Evolutionary conservation across 2,888 invertebrate species (phyloP).

Genomic region (Andrena haemorrhoa): DNA sequence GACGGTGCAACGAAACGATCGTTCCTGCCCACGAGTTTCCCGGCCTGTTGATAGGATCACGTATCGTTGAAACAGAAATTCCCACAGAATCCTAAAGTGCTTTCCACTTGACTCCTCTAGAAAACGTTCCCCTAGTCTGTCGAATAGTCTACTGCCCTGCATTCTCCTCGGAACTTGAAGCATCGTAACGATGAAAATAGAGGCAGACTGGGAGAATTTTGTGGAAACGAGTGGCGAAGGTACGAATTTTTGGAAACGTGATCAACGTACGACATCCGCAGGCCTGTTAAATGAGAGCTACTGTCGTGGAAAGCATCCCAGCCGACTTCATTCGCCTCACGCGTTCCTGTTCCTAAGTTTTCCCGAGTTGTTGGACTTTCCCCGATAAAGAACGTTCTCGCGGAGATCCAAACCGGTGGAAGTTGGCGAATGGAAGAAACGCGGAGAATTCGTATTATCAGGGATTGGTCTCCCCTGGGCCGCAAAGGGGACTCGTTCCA

Average conservation of each 20-base stretch:
- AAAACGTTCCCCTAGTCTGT: background rate
- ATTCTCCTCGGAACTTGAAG: background rate
- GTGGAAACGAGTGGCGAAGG: background rate
- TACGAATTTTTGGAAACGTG: background rate
- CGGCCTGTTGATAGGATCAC: background rate
- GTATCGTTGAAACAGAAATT: background rate
- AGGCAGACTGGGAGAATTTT: no score
- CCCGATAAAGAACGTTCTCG: slow-evolving; percentile 1
- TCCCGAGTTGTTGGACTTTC: slow-evolving; percentile 1
- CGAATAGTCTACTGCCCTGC: background rate
- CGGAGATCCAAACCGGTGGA: background rate
- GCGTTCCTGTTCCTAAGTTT: background rate
- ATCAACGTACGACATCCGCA: background rate
- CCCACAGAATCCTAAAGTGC: background rate
- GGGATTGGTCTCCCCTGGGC: slow-evolving; percentile 12
- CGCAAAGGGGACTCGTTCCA: slow-evolving; percentile 1
- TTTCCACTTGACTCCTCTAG: background rate
- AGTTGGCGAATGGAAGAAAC: slow-evolving; percentile 34
- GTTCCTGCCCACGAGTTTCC: background rate
- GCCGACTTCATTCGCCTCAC: slow-evolving; percentile 3
- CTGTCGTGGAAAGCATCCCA: background rate
- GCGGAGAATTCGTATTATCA: slow-evolving; percentile 50
- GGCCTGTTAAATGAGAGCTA: background rate
- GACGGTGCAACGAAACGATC: background rate
- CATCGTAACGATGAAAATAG: background rate